Conservation (phyloP, 2,113 vertebrate genomes). For the Synchiropus splendidus region DNA sequence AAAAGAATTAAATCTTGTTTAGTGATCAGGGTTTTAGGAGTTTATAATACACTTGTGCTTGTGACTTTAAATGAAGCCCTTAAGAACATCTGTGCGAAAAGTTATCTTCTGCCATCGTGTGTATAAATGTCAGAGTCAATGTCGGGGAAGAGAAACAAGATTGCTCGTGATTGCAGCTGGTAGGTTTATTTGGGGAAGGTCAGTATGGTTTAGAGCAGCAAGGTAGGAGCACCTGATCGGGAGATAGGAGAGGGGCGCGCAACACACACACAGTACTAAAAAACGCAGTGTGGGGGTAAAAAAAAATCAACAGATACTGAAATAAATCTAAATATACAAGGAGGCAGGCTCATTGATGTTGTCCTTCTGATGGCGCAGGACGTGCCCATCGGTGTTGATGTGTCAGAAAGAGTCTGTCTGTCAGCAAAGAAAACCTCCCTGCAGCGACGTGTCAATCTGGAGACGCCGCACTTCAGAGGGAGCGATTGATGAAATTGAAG, state of each 20-base stretch:
- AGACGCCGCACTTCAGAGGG: not conserved
- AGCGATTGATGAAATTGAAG: slow-evolving; percentile 39
- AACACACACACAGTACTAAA: slow-evolving; percentile 1
- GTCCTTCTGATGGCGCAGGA: slow-evolving; percentile 37
- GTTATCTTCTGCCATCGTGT: slow-evolving; percentile 18
- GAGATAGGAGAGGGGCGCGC: slow-evolving; percentile 27
- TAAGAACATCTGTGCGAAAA: slow-evolving; percentile 8
- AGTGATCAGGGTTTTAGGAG: too few relatives aligned
- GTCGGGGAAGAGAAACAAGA: slow-evolving; percentile 26
- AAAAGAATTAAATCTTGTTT: too few relatives aligned
- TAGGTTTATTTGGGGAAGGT: slow-evolving; percentile 59
- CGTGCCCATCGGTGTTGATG: slow-evolving; percentile 42
- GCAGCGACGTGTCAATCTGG: too few relatives aligned
- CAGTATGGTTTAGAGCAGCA: slow-evolving; percentile 45
- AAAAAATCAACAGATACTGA: slow-evolving; percentile 2
- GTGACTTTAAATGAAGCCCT: too few relatives aligned
- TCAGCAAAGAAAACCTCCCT: slow-evolving; percentile 28
- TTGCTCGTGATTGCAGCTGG: slow-evolving; percentile 53
- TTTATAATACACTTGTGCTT: too few relatives aligned
- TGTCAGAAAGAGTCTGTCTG: slow-evolving; percentile 57
- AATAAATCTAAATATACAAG: slow-evolving; percentile 15
- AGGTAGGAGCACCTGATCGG: slow-evolving; percentile 50
- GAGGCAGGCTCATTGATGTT: slow-evolving; percentile 3
- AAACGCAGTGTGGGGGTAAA: not conserved
- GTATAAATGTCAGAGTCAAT: slow-evolving; percentile 42